Percentiles rank a stretch among this genome's conserved stretches.
phyloP scores from a whole-genome alignment of 1,140 invertebrate genomes.

The Ctenoplectra terminalis region DNA sequence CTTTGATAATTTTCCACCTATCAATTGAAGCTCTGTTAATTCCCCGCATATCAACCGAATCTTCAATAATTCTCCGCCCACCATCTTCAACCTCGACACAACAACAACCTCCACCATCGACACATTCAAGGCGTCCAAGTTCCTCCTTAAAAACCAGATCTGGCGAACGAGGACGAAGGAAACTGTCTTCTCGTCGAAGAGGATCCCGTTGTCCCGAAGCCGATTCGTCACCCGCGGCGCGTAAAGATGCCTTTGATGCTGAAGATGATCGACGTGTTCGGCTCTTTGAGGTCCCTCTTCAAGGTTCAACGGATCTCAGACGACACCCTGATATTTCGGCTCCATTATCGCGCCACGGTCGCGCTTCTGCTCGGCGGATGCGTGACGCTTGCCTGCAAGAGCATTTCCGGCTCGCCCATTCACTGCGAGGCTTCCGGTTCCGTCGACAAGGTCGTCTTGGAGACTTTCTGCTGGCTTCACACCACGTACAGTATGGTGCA shows the following conservation, averaged over 20 bases:
- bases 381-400: slow-evolving; percentile 84
- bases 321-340: slow-evolving; percentile 85
- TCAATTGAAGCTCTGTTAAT: no score
- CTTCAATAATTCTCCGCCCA: no score
- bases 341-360: slow-evolving; percentile 85
- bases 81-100: no score
- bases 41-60: no score
- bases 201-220: background rate
- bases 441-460: slow-evolving; percentile 86
- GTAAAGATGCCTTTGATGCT: slow-evolving; percentile 78
- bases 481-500: slow-evolving; percentile 87
- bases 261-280: slow-evolving; percentile 82
- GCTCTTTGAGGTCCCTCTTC: slow-evolving; percentile 81
- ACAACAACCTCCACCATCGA: no score
- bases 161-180: background rate
- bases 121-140: no score
- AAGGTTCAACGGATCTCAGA: slow-evolving; percentile 83
- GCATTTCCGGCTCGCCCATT: slow-evolving; percentile 86
- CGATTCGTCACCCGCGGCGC: background rate
- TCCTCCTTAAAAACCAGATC: slow-evolving; percentile 13
- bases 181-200: slow-evolving; percentile 8
- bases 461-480: slow-evolving; percentile 90
- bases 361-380: slow-evolving; percentile 83
- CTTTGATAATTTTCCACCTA: no score
- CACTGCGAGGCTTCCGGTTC: slow-evolving; percentile 85